Conservation (phyloP, 2,888 invertebrate genomes). For the Neuroscelio doddi region DNA sequence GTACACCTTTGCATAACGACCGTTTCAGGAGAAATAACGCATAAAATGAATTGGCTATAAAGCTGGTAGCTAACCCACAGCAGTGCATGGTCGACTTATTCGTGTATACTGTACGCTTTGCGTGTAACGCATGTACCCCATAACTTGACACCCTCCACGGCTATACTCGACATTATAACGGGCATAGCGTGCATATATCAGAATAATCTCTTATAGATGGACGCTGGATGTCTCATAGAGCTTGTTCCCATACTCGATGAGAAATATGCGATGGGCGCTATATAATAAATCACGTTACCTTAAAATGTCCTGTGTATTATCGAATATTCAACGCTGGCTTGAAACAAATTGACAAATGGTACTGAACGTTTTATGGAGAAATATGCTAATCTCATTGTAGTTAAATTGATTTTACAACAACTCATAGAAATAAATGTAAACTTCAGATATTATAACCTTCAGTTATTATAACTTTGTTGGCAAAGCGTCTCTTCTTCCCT, state of each 20-base stretch:
- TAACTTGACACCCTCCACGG: slow-evolving; percentile 61
- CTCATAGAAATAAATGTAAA: too few relatives aligned
- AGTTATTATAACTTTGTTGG: too few relatives aligned
- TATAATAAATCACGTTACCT: slow-evolving; percentile 21
- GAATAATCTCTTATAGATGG: slow-evolving; percentile 58
- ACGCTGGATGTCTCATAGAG: slow-evolving; percentile 36
- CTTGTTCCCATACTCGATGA: slow-evolving; percentile 33
- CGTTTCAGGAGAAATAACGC: slow-evolving; percentile 65
- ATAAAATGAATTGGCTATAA: slow-evolving; percentile 70
- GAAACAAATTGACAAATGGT: slow-evolving; percentile 13
- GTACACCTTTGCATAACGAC: slow-evolving; percentile 53
- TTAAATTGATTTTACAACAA: too few relatives aligned
- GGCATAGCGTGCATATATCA: slow-evolving; percentile 55
- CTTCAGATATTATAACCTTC: too few relatives aligned
- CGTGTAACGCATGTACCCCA: slow-evolving; percentile 58
- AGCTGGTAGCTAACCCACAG: slow-evolving; percentile 55
- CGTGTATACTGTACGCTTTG: slow-evolving; percentile 50
- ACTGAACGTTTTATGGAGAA: too few relatives aligned
- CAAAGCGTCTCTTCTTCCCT: too few relatives aligned
- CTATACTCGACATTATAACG: slow-evolving; percentile 50
- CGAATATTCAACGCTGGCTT: slow-evolving; percentile 9
- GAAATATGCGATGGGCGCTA: slow-evolving; percentile 38
- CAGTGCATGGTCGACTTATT: slow-evolving; percentile 53
- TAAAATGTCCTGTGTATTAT: slow-evolving; percentile 17
- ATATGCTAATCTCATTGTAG: too few relatives aligned